These are phyloP conservation scores for Microtus montanus DNA, from an alignment of 2,113 vertebrate genomes.

Conservation along the genomic window DNA sequence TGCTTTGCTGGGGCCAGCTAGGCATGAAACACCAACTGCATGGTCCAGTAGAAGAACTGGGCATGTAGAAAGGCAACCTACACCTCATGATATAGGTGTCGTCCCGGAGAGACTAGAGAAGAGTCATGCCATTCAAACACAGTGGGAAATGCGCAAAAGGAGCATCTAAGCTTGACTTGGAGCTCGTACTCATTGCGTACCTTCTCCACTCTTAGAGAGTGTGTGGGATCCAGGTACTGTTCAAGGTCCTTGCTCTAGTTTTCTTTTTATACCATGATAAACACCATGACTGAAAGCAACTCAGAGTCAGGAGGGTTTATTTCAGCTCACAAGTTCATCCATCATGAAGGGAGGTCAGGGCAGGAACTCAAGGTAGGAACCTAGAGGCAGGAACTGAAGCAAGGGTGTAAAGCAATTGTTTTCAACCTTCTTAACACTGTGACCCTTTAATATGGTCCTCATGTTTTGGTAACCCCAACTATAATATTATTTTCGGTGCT, in stretches of 20 bases:
- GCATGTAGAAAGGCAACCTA: not conserved
- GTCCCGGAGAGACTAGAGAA: not conserved
- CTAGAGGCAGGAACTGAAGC: not conserved
- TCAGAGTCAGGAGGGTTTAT: not conserved
- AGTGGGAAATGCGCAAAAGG: not conserved
- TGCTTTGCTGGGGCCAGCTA: rapidly evolving
- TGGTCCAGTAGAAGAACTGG: not conserved
- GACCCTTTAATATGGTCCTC: not conserved
- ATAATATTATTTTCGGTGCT: not conserved
- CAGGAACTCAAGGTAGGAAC: not conserved
- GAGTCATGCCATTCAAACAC: not conserved
- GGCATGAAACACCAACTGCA: not conserved
- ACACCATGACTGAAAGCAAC: not conserved
- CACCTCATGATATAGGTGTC: not conserved
- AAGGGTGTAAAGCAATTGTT: not conserved
- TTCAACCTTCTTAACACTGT: not conserved
- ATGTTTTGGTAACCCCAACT: not conserved
- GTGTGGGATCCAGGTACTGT: not conserved
- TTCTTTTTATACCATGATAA: not conserved
- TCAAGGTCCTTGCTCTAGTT: not conserved
- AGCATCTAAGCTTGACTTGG: not conserved
- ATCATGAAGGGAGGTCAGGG: too few relatives aligned
- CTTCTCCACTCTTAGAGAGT: not conserved
- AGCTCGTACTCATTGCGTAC: not conserved
- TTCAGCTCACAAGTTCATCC: too few relatives aligned